These are phyloP conservation scores for Erannis defoliaria DNA, from an alignment of 2,888 invertebrate species.

Conservation along the genomic window DNA sequence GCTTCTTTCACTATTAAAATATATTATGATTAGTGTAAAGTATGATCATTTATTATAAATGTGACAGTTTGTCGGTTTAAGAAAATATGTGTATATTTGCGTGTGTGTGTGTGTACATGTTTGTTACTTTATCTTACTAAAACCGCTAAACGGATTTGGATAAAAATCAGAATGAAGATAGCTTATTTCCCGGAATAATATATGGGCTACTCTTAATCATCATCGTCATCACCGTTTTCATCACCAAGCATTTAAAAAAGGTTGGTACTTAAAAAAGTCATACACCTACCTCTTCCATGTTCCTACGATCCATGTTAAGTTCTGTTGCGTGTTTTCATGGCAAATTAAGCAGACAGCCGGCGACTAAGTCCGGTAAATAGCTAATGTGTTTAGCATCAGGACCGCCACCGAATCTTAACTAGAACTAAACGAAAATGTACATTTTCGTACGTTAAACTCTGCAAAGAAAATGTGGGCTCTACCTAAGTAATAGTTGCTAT, in stretches of 20 bases:
- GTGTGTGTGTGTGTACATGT: too few species aligned
- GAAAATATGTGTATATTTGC: too few species aligned
- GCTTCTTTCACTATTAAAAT: too few species aligned
- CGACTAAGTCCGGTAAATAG: slow-evolving; percentile 67
- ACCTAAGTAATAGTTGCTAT: not conserved
- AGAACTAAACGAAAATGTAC: slow-evolving; percentile 15
- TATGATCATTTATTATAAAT: too few species aligned
- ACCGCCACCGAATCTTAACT: slow-evolving; percentile 22
- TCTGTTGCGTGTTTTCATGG: slow-evolving; percentile 74
- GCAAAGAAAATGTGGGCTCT: not conserved
- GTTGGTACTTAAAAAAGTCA: too few species aligned
- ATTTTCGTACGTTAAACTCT: slow-evolving; percentile 1
- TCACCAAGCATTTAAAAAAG: not conserved
- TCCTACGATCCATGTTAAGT: slow-evolving; percentile 33
- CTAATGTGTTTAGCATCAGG: slow-evolving; percentile 67
- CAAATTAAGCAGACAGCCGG: slow-evolving; percentile 71
- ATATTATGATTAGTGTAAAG: too few species aligned
- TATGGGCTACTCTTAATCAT: too few species aligned
- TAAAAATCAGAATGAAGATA: too few species aligned
- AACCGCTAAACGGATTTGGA: too few species aligned
- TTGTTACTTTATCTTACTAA: not conserved
- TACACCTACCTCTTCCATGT: slow-evolving; percentile 30
- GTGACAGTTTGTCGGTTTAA: too few species aligned
- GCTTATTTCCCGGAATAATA: too few species aligned
- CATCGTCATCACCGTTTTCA: too few species aligned